A percentile compares a stretch with the other conserved stretches of the same genome.
Evolutionary conservation across 2,797 vertebrate genomes (phyloP).

Genomic region (Chromis chromis): DNA sequence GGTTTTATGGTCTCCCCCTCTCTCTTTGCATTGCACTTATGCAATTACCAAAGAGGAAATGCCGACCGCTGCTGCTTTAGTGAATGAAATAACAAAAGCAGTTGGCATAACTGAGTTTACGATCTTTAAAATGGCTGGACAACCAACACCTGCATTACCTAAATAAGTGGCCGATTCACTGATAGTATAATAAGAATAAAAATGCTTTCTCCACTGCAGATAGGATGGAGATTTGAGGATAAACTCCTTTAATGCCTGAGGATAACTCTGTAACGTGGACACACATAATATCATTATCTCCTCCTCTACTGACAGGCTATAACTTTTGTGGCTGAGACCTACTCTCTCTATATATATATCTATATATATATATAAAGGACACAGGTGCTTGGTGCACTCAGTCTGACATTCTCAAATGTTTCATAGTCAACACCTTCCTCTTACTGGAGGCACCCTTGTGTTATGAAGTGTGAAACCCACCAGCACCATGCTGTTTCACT

Average conservation of each 20-base stretch:
- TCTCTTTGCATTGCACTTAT: conserved; percentile 62
- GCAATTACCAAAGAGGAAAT: conserved; percentile 69
- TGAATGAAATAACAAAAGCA: conserved; percentile 53
- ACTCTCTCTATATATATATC: not conserved
- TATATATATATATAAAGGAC: conserved; percentile 2
- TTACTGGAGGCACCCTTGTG: conserved; percentile 56
- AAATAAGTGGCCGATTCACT: not conserved
- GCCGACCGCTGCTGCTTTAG: conserved; percentile 30
- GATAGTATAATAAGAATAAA: not conserved
- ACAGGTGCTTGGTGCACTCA: conserved; percentile 43
- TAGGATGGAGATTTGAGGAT: not conserved
- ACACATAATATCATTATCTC: conserved; percentile 11
- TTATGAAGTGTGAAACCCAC: conserved; percentile 72
- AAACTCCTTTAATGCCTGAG: not conserved
- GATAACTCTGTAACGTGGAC: conserved; percentile 6
- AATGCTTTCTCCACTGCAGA: not conserved
- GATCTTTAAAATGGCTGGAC: conserved; percentile 30
- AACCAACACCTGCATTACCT: conserved; percentile 13
- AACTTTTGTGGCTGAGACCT: not conserved
- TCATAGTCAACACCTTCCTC: conserved; percentile 63
- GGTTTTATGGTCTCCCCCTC: conserved; percentile 60
- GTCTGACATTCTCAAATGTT: conserved; percentile 51
- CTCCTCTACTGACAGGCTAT: not conserved
- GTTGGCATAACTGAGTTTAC: conserved; percentile 36
- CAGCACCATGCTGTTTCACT: conserved; percentile 66